Base-by-base conservation (phyloP, 2,888 invertebrate species). In the Zele albiditarsus region DNA sequence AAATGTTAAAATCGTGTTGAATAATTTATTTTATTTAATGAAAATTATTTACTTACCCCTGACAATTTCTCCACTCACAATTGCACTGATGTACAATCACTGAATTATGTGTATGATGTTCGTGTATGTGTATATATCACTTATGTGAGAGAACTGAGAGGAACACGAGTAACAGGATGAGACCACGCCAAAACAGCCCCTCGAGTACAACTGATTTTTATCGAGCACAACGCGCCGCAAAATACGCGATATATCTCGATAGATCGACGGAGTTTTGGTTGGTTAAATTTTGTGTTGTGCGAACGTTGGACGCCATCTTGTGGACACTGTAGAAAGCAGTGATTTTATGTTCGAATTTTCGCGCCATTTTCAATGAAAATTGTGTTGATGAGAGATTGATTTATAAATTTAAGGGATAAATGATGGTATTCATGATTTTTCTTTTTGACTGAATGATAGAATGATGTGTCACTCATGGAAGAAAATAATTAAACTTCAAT, bases 201-300 rank as follows among this genome's bases (percentile, higher is more conserved):
- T 79, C 74, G 73, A 66, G 70, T 80, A 81, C 80, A 82, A 82
- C 84, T 82, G 82, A 85, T 83, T 83, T 85, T 84, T 85, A 85
- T 85, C 84, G 85, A 85, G 85, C 84, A 81, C 79, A 68, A 82
- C 82, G 81, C 82, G 81, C 82, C 78, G 79, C 80, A 82, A 83
- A 83, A 79, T 85, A 84, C 79, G 77, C 53, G 12, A 57, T 33
- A 58, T 31, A 31, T 58, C 57, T 1, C 23, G 42, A 20, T 33
- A 10, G 42, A 46, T 46, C 62, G 62, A 16, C 60, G 4, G 6
- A 14, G 25, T 12, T 38, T 38, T 38, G 38, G 38, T 38, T 38
- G 38, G n/a, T 16, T 46, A n/a, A n/a, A 46, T 16, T 46, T 46
- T 46, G 38, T 38, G 2, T 4, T 8, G 38, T 38, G 38, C n/a